These are phyloP conservation scores for Diabrotica undecimpunctata DNA, from an alignment of 1,140 invertebrate genomes.

Conservation along the genomic window DNA sequence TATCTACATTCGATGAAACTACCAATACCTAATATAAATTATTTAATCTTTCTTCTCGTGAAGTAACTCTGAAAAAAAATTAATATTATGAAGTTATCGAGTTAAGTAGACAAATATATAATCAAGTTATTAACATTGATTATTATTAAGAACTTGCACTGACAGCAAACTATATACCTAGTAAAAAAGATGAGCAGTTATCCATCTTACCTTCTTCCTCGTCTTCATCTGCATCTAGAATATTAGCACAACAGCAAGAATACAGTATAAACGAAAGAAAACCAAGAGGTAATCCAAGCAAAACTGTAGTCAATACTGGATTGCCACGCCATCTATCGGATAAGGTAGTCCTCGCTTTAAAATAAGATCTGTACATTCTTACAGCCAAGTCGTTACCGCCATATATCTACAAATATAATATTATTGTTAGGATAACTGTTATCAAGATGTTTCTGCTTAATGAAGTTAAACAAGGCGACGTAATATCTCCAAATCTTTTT, in stretches of 20 bases:
- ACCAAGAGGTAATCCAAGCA: slow-evolving; percentile 85
- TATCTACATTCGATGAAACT: too few species aligned
- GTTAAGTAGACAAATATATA: too few species aligned
- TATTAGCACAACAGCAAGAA: slow-evolving; percentile 89
- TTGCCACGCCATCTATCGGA: slow-evolving; percentile 86
- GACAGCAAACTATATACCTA: too few species aligned
- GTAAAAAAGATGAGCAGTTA: too few species aligned
- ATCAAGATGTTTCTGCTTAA: too few species aligned
- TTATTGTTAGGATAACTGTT: too few species aligned
- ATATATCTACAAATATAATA: slow-evolving; percentile 59
- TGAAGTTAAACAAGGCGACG: too few species aligned
- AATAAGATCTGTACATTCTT: slow-evolving; percentile 70
- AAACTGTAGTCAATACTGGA: slow-evolving; percentile 80
- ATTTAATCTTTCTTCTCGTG: neutral
- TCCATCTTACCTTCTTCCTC: slow-evolving; percentile 49
- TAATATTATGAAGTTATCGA: too few species aligned
- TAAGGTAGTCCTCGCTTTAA: slow-evolving; percentile 70
- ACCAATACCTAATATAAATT: too few species aligned
- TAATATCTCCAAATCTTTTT: too few species aligned
- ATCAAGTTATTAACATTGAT: too few species aligned
- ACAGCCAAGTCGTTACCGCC: slow-evolving; percentile 76
- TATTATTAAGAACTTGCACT: too few species aligned
- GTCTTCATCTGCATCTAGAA: slow-evolving; percentile 88
- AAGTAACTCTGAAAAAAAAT: neutral
- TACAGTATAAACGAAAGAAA: slow-evolving; percentile 91